These are phyloP conservation scores for Heterotilapia buettikoferi DNA, from an alignment of 2,113 vertebrate genomes.

Conservation along the genomic window DNA sequence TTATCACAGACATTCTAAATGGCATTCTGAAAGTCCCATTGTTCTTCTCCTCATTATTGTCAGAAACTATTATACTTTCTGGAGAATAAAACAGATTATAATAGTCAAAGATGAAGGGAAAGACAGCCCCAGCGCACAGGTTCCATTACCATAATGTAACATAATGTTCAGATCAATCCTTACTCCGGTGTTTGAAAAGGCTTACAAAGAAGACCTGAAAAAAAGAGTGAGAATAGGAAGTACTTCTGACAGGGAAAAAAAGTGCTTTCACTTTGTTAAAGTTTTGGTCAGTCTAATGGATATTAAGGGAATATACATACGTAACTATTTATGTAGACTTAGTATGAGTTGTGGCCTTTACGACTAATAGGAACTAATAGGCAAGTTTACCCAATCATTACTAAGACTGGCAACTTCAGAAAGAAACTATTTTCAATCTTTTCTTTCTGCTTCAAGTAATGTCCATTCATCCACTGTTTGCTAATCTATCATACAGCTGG, in stretches of 20 bases:
- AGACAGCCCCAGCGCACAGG: not conserved
- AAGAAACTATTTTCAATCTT: slow-evolving; percentile 8
- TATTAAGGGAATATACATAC: not conserved
- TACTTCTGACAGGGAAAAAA: not conserved
- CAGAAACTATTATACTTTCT: not conserved
- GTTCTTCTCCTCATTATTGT: not conserved
- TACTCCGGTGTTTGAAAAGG: not conserved
- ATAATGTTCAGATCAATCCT: not conserved
- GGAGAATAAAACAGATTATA: not conserved
- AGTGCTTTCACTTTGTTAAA: not conserved
- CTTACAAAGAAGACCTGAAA: not conserved
- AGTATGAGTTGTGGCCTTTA: not conserved
- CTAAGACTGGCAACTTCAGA: slow-evolving; percentile 13
- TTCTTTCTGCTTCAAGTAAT: slow-evolving; percentile 15
- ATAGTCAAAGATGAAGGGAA: not conserved
- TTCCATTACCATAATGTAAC: not conserved
- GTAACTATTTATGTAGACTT: not conserved
- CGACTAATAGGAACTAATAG: slow-evolving; percentile 1
- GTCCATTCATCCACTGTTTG: slow-evolving; percentile 12
- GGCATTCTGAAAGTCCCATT: not conserved
- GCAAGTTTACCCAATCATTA: slow-evolving; percentile 1
- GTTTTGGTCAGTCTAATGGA: not conserved
- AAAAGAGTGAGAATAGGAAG: not conserved
- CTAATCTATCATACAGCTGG: slow-evolving; percentile 32
- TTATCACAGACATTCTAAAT: not conserved